Percentiles rank a stretch among this genome's conserved stretches.
phyloP scores from a whole-genome alignment of 2,113 vertebrate species.

The Pangasianodon gigas region DNA sequence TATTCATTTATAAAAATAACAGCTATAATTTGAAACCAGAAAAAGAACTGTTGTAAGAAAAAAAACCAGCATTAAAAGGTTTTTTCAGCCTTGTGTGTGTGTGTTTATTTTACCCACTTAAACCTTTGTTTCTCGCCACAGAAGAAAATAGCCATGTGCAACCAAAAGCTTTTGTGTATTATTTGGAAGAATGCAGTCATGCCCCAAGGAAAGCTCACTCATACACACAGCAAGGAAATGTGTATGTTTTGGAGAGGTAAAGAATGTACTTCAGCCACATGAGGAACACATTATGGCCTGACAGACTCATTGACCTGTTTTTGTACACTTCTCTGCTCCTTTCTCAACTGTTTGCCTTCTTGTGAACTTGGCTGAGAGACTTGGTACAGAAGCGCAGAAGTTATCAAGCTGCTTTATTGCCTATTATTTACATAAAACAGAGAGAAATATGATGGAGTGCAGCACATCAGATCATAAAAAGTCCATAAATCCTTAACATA shows the following conservation, averaged over 20 bases:
- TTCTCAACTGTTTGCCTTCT: conserved; percentile 38
- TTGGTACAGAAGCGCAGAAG: conserved; percentile 50
- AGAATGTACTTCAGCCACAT: conserved; percentile 52
- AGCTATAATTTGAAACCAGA: conserved; percentile 21
- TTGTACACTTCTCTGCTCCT: conserved; percentile 42
- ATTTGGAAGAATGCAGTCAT: conserved; percentile 55
- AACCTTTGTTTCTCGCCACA: conserved; percentile 68
- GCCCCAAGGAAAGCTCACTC: conserved; percentile 23
- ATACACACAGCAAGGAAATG: background rate
- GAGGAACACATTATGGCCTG: conserved; percentile 67
- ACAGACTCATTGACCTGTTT: conserved; percentile 57
- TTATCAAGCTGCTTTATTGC: background rate
- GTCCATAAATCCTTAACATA: background rate
- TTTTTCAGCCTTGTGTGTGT: conserved; percentile 11
- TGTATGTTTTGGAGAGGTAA: conserved; percentile 44
- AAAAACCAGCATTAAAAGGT: background rate
- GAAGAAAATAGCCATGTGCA: conserved; percentile 66
- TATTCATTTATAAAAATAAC: conserved; percentile 30
- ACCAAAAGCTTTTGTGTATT: conserved; percentile 68
- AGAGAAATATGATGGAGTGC: background rate
- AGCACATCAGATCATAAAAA: background rate
- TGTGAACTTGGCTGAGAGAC: conserved; percentile 37
- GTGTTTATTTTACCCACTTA: conserved; percentile 52
- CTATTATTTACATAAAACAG: background rate
- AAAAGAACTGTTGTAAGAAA: conserved; percentile 2